Conservation (phyloP, 2,888 invertebrate genomes). For the Dugesia japonica region DNA sequence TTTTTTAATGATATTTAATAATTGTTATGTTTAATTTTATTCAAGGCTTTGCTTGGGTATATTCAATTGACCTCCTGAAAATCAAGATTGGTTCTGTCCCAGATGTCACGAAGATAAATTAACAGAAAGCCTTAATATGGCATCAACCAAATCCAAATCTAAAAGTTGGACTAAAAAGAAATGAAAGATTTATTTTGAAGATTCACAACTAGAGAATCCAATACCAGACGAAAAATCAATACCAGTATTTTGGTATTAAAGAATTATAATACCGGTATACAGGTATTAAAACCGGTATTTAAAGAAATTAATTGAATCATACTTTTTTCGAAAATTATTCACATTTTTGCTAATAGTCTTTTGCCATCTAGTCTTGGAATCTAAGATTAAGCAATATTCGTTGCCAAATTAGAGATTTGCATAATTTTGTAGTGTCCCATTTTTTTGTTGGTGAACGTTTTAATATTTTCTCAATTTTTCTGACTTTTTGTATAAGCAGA, state of each 20-base stretch:
- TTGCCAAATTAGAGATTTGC: too few species aligned
- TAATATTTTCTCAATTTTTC: too few species aligned
- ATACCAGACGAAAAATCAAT: too few species aligned
- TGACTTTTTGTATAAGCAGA: too few species aligned
- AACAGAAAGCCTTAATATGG: neutral
- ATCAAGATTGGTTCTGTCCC: constrained; percentile 80
- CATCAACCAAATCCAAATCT: neutral
- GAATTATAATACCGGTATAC: neutral
- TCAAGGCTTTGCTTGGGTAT: constrained; percentile 51
- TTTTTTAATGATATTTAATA: neutral
- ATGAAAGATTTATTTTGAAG: constrained; percentile 3
- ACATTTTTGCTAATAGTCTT: neutral
- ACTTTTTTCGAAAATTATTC: neutral
- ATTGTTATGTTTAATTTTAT: constrained; percentile 14
- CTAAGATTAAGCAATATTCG: too few species aligned
- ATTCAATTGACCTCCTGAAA: constrained; percentile 53
- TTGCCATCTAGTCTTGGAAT: too few species aligned
- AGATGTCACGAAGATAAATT: constrained; percentile 55
- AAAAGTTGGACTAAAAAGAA: neutral
- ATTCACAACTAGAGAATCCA: too few species aligned
- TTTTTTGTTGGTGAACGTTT: too few species aligned
- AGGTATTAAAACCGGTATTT: neutral
- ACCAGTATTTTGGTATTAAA: too few species aligned
- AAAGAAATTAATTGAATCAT: neutral
- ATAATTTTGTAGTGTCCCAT: too few species aligned